A percentile compares a stretch with the other conserved stretches of the same genome.
Conservation (phyloP, 2,888 invertebrate genomes). For the Melieria omissa region DNA sequence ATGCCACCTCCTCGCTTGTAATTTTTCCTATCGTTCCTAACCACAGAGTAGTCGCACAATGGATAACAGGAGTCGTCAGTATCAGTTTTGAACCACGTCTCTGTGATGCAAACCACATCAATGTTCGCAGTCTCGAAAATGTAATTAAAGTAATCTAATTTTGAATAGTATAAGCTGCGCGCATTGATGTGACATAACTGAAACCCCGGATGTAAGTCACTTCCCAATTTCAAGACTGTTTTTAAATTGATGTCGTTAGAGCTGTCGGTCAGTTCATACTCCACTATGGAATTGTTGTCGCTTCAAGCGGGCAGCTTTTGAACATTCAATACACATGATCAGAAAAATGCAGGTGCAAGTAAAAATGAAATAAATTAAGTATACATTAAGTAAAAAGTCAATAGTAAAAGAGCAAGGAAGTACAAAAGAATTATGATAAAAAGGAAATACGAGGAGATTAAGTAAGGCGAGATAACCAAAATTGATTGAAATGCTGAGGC, state of each 20-base stretch:
- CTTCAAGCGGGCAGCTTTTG: not conserved
- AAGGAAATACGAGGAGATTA: too few relatives aligned
- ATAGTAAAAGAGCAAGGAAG: not conserved
- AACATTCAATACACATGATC: not conserved
- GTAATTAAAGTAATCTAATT: not conserved
- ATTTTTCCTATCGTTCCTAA: not conserved
- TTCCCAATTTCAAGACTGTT: not conserved
- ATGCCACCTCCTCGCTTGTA: constrained; percentile 1
- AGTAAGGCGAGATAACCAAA: not conserved
- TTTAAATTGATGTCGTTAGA: not conserved
- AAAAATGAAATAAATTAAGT: not conserved
- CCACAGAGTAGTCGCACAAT: not conserved
- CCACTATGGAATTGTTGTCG: not conserved
- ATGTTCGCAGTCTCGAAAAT: not conserved
- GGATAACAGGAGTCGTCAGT: not conserved
- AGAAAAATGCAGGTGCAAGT: not conserved
- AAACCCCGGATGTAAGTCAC: constrained; percentile 8
- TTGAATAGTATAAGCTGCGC: not conserved
- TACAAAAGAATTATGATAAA: too few relatives aligned
- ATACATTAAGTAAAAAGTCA: not conserved
- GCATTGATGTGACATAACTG: not conserved
- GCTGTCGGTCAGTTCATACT: not conserved
- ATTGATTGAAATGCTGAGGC: not conserved
- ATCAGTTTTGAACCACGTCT: not conserved
- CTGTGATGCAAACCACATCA: not conserved